Evolutionary conservation across 1,140 invertebrate species (phyloP), one percentile per base, ranked within the genome.

Genomic region (Zaprionus capensis): DNA sequence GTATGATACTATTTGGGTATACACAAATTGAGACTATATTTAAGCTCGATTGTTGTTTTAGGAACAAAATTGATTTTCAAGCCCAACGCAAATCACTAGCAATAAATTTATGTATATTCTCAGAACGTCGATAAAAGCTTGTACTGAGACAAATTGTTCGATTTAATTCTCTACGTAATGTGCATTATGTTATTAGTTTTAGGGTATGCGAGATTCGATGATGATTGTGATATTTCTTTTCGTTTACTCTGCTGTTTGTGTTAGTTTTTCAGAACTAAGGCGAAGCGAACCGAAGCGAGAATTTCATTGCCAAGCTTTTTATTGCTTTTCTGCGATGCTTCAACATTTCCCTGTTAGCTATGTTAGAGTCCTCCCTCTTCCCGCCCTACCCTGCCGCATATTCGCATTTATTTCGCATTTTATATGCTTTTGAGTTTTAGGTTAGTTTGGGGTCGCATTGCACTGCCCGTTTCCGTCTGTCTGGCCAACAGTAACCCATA

Each of bases 241-340:
- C 11, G 49, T 46, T 51, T 74, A 41, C 65, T 72, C 67, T 78
- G 65, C 70, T 73, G 61, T 74, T 83, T 83, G 49, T 78, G 68
- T 69, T 84, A 78, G 78, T 90, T 88, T 85, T 85, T 81, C 67
- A 73, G 41, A 65, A 69, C 51, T 71, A 81, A 83, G 73, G 49
- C 28, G 51, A 72, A 67, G 28, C 38, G 53, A 70, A 68, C 57
- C 63, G 49, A 63, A 67, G 41, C 17, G 67, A 69, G 51, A 62
- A 79, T 81, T 75, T 76, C 76, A 80, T 76, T 78, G 80, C 76
- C 83, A 63, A 78, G 81, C 84, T 63, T 84, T 87, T 88, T 90
- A 88, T 90, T 71, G 78, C 69, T 88, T 38, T 66, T 31, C 64
- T 74, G 68, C 73, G 53, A 71, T 77, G 66, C 69, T 79, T 84